Percentiles rank a stretch among this genome's conserved stretches.
Evolutionary conservation across 1,140 invertebrate genomes (phyloP).

Genomic region (Adoxophyes honmai): DNA sequence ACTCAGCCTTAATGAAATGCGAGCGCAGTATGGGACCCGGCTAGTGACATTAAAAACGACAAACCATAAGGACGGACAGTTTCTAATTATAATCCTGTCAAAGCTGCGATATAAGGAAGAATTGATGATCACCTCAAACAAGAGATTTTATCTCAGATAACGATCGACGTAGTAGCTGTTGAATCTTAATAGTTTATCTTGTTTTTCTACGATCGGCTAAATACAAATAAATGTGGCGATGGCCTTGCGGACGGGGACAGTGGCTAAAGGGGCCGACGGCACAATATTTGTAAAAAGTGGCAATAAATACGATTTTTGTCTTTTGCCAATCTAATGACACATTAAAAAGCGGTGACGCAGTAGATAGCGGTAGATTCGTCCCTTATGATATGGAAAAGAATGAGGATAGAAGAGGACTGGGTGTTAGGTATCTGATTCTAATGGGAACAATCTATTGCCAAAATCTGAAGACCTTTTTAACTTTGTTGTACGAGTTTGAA

Average conservation of each 20-base stretch:
- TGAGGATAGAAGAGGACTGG: too few relatives aligned
- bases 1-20: constrained; percentile 69
- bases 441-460: too few relatives aligned
- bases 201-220: constrained; percentile 35
- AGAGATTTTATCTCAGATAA: constrained; percentile 61
- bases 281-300: neutral
- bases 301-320: constrained; percentile 1
- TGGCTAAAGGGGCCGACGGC: neutral
- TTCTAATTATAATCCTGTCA: constrained; percentile 77
- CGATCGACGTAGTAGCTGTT: constrained; percentile 44
- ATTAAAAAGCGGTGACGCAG: too few relatives aligned
- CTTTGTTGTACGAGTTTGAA: too few relatives aligned
- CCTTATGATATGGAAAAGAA: too few relatives aligned
- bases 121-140: constrained; percentile 70
- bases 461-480: too few relatives aligned
- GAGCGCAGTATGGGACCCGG: constrained; percentile 72
- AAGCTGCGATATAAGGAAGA: constrained; percentile 66
- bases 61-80: constrained; percentile 69
- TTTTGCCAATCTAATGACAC: too few relatives aligned
- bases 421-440: too few relatives aligned
- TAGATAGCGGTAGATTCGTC: too few relatives aligned
- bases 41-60: constrained; percentile 75
- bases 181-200: constrained; percentile 45
- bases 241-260: constrained; percentile 8
- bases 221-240: constrained; percentile 17